A percentile compares a stretch with the other conserved stretches of the same genome.
Evolutionary conservation across 2,797 vertebrate species (phyloP).

Genomic region (Aulostomus chinensis): DNA sequence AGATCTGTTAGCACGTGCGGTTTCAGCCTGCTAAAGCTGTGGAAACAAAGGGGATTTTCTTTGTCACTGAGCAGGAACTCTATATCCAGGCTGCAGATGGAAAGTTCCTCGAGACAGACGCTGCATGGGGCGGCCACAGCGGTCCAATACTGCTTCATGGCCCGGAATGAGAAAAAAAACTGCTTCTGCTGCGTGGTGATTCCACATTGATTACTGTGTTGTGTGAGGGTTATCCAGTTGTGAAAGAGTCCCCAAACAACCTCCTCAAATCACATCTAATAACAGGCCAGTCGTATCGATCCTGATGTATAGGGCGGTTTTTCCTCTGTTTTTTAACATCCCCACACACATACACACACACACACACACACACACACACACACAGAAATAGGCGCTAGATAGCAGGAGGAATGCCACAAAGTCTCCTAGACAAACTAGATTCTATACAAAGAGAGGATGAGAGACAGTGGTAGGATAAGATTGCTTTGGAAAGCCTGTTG

Average conservation of each 20-base stretch:
- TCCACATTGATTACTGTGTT: slow-evolving; percentile 45
- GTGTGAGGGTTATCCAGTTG: slow-evolving; percentile 48
- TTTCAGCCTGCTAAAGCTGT: slow-evolving; percentile 12
- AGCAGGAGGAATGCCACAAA: too few species aligned
- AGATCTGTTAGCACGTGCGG: slow-evolving; percentile 14
- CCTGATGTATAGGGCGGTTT: neutral
- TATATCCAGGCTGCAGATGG: slow-evolving; percentile 8
- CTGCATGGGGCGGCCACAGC: slow-evolving; percentile 23
- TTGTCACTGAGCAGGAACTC: slow-evolving; percentile 23
- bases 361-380: too few species aligned
- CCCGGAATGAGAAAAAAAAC: slow-evolving; percentile 33
- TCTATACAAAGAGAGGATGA: too few species aligned
- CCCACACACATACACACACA: too few species aligned
- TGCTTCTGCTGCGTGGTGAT: slow-evolving; percentile 24
- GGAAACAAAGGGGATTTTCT: slow-evolving; percentile 40
- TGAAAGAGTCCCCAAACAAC: slow-evolving; percentile 45
- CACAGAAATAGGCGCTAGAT: too few species aligned
- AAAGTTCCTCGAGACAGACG: slow-evolving; percentile 5
- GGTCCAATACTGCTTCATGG: slow-evolving; percentile 4
- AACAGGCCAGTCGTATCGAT: slow-evolving; percentile 44
- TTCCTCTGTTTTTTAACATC: too few species aligned
- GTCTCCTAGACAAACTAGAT: too few species aligned
- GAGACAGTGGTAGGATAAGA: too few species aligned
- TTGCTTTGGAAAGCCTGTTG: too few species aligned
- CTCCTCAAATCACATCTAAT: slow-evolving; percentile 43